Conservation (phyloP, 2,797 vertebrate genomes). For the Atherinosoma microstoma region DNA sequence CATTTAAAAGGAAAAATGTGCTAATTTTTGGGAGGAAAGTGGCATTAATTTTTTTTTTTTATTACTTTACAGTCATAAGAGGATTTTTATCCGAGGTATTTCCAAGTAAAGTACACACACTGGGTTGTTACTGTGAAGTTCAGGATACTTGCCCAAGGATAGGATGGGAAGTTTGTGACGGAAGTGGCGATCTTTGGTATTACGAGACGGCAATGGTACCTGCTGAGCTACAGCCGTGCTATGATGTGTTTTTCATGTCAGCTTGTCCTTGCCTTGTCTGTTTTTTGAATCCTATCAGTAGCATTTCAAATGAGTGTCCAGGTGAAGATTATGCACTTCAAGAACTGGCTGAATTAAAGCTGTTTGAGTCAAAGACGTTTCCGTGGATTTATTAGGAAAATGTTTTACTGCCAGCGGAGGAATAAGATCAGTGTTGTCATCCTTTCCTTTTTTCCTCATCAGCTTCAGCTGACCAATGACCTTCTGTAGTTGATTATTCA, state of each 20-base stretch:
- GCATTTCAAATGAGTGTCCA: too few species aligned
- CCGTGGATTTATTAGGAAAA: constrained; percentile 6
- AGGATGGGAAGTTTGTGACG: too few species aligned
- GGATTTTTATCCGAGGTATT: not conserved
- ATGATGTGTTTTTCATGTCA: not conserved
- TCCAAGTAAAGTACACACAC: not conserved
- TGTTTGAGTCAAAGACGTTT: constrained; percentile 14
- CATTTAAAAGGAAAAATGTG: not conserved
- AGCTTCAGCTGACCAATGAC: not conserved
- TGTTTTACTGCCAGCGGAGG: constrained; percentile 2
- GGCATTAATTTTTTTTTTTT: not conserved
- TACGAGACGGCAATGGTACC: not conserved
- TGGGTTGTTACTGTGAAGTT: not conserved
- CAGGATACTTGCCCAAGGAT: not conserved
- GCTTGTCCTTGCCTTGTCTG: not conserved
- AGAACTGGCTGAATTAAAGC: constrained; percentile 26
- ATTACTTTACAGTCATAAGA: too few species aligned
- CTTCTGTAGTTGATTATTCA: too few species aligned
- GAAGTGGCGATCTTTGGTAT: too few species aligned
- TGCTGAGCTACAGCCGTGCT: too few species aligned
- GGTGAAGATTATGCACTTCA: not conserved
- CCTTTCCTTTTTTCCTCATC: too few species aligned
- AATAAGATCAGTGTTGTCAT: not conserved
- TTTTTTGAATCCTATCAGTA: not conserved
- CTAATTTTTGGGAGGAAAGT: not conserved